A percentile compares a stretch with the other conserved stretches of the same genome.
phyloP scores from a whole-genome alignment of 2,113 vertebrate genomes.

The Fulica atra region DNA sequence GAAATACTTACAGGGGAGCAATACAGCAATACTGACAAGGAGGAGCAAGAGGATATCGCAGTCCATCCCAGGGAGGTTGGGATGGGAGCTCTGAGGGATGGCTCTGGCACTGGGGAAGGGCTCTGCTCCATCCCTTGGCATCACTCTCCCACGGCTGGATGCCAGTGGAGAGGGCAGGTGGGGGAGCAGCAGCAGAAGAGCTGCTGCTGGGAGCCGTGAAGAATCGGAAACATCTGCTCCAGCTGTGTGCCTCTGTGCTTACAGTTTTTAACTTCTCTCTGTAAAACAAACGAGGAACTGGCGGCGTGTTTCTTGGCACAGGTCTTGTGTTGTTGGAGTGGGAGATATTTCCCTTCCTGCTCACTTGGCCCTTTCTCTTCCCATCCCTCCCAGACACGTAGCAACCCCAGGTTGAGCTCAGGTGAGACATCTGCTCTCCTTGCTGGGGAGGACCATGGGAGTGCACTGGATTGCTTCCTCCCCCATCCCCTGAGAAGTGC shows the following conservation, averaged over 20 bases:
- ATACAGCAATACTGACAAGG: too few relatives aligned
- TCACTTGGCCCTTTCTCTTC: not conserved
- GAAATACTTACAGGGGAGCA: not conserved
- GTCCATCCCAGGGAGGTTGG: not conserved
- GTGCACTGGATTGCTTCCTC: too few relatives aligned
- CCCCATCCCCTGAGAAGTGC: not conserved
- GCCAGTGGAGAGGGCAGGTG: not conserved
- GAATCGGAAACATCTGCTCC: slow-evolving; percentile 14
- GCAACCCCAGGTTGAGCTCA: not conserved
- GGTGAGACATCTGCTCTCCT: not conserved
- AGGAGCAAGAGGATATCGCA: not conserved
- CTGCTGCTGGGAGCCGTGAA: not conserved
- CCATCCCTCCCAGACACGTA: not conserved
- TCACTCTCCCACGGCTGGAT: not conserved
- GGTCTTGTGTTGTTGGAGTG: not conserved
- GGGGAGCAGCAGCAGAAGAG: not conserved
- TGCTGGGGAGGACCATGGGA: not conserved
- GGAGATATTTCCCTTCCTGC: not conserved
- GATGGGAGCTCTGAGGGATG: not conserved
- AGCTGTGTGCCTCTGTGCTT: not conserved
- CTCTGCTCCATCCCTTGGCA: not conserved
- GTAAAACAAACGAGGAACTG: not conserved
- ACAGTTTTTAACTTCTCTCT: not conserved
- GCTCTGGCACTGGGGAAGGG: not conserved
- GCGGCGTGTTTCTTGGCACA: not conserved